A percentile compares a stretch with the other conserved stretches of the same genome.
phyloP scores from a whole-genome alignment of 2,797 vertebrate genomes.

The Mionectes olivaceus region DNA sequence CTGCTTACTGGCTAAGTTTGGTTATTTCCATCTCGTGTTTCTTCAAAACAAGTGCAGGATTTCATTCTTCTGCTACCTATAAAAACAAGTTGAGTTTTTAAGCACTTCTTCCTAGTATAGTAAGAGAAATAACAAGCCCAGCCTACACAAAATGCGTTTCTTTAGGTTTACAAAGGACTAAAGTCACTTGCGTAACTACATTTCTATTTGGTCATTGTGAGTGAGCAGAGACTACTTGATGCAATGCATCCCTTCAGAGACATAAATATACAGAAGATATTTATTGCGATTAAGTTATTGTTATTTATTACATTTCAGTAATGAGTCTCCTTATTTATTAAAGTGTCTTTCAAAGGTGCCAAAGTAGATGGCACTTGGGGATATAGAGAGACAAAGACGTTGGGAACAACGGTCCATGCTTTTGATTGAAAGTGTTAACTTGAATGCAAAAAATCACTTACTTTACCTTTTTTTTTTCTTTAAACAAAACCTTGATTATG shows the following conservation, averaged over 20 bases:
- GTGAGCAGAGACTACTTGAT: conserved; percentile 86
- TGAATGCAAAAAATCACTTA: conserved; percentile 83
- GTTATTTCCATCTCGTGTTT: neutral
- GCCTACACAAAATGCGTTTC: conserved; percentile 27
- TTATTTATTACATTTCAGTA: conserved; percentile 98
- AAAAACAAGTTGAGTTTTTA: conserved; percentile 72
- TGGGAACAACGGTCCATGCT: conserved; percentile 76
- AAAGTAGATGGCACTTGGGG: conserved; percentile 84
- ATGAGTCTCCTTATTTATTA: conserved; percentile 90
- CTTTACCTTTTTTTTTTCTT: conserved; percentile 81
- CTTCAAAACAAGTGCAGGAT: neutral
- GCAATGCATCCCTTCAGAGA: conserved; percentile 88
- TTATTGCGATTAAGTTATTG: conserved; percentile 99
- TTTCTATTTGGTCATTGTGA: conserved; percentile 79
- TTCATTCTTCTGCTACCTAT: conserved; percentile 20
- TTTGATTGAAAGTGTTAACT: conserved; percentile 76
- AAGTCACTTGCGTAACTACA: conserved; percentile 76
- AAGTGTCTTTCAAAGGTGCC: conserved; percentile 91
- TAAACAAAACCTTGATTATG: conserved; percentile 50
- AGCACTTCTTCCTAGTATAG: conserved; percentile 68
- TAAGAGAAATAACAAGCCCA: conserved; percentile 34
- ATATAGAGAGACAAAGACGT: conserved; percentile 75
- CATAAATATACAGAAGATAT: conserved; percentile 91
- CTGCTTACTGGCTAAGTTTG: neutral
- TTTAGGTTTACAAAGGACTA: conserved; percentile 82